These are phyloP conservation scores for Enteromius argenteus DNA, from an alignment of 2,797 vertebrate species.

Conservation along the genomic window DNA sequence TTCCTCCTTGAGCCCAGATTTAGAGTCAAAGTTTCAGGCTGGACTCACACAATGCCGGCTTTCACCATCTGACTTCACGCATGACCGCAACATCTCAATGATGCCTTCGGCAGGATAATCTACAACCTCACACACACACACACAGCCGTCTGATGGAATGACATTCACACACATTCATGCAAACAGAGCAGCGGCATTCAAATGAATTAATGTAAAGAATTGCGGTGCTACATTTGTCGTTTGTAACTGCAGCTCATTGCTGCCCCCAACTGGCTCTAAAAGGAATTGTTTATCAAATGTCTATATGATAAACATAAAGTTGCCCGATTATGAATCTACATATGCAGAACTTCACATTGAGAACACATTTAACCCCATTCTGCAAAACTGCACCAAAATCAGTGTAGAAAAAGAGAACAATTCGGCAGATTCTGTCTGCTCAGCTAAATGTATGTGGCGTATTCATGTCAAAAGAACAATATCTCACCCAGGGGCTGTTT, in stretches of 20 bases:
- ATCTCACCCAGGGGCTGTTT: slow-evolving; percentile 7
- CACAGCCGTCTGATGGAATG: slow-evolving; percentile 20
- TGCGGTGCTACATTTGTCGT: neutral
- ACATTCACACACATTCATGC: slow-evolving; percentile 36
- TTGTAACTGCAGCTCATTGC: neutral
- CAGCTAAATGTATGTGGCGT: neutral
- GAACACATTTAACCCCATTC: neutral
- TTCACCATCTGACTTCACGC: slow-evolving; percentile 76
- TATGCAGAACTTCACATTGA: neutral
- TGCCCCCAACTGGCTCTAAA: neutral
- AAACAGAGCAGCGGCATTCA: slow-evolving; percentile 1
- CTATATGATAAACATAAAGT: neutral
- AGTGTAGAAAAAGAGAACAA: neutral
- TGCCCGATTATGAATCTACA: neutral
- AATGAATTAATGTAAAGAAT: slow-evolving; percentile 4
- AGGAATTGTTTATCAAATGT: neutral
- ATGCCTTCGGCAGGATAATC: slow-evolving; percentile 72
- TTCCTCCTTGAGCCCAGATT: slow-evolving; percentile 16
- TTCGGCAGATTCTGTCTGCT: neutral
- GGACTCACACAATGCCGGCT: slow-evolving; percentile 70
- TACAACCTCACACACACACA: slow-evolving; percentile 58
- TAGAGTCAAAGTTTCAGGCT: slow-evolving; percentile 28
- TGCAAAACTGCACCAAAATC: neutral
- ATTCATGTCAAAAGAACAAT: neutral
- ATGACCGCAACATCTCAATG: slow-evolving; percentile 75